Conservation (phyloP, 1,140 invertebrate species). For the Drosophila elegans region DNA sequence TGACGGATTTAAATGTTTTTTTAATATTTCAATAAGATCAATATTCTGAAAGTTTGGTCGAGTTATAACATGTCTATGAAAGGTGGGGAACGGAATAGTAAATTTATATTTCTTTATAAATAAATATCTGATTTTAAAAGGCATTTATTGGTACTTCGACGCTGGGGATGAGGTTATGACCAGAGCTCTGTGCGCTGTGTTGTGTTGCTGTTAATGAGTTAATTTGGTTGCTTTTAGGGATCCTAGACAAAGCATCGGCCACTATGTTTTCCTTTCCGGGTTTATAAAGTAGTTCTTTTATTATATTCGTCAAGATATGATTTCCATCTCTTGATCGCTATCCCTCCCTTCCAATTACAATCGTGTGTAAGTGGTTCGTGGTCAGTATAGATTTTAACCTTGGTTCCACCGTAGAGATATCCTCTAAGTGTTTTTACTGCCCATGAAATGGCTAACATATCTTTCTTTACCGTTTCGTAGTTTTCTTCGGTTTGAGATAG, state of each 20-base stretch:
- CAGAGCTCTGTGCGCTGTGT: conserved; percentile 40
- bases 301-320: conserved; percentile 78
- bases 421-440: conserved; percentile 75
- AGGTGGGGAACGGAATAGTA: not conserved
- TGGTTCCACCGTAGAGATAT: conserved; percentile 62
- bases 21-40: not conserved
- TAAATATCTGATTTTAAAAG: conserved; percentile 10
- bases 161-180: not conserved
- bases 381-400: conserved; percentile 65
- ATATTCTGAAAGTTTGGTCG: conserved; percentile 8
- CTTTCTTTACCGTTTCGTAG: conserved; percentile 64
- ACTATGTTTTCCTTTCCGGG: conserved; percentile 63
- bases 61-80: not conserved
- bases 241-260: conserved; percentile 46
- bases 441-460: conserved; percentile 84
- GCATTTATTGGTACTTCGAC: not conserved
- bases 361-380: conserved; percentile 83
- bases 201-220: conserved; percentile 15
- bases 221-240: conserved; percentile 5
- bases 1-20: conserved; percentile 1
- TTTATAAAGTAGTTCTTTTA: conserved; percentile 77
- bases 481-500: conserved; percentile 61
- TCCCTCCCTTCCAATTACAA: conserved; percentile 80
- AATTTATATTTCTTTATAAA: conserved; percentile 11
- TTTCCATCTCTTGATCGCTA: conserved; percentile 67